Percentiles rank a stretch among this genome's conserved stretches.
These are phyloP conservation scores for Diadumene lineata DNA, from an alignment of 92 coral and sea anemone genomes.

Conservation along the genomic window DNA sequence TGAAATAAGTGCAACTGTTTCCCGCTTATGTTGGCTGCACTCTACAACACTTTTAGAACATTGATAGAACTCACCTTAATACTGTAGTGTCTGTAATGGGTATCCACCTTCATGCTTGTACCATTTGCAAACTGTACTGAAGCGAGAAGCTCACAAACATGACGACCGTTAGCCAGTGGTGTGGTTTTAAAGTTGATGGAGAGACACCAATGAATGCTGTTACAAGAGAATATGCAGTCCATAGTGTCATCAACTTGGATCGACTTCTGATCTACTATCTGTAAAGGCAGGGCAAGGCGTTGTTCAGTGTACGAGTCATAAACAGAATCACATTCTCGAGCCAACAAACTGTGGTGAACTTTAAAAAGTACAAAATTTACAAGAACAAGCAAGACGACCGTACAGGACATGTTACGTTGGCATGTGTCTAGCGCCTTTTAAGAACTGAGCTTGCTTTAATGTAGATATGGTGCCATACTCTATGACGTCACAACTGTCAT, in stretches of 20 bases:
- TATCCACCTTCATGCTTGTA: not conserved
- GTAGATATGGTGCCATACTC: no score
- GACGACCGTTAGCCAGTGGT: not conserved
- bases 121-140: not conserved
- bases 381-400: not conserved
- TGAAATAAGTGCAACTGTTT: no score
- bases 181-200: not conserved
- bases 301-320: not conserved
- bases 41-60: not conserved
- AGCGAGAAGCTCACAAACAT: slow-evolving; percentile 2
- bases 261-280: slow-evolving; percentile 1
- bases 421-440: not conserved
- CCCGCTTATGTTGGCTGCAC: not conserved
- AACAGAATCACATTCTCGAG: not conserved
- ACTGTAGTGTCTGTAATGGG: not conserved
- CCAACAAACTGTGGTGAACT: not conserved
- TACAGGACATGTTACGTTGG: not conserved
- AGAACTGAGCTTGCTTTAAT: no score
- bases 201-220: not conserved
- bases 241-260: not conserved
- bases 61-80: not conserved
- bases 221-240: not conserved
- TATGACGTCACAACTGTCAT: no score
- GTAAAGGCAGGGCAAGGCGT: not conserved
- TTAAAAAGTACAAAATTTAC: not conserved